Evolutionary conservation across 2,797 vertebrate species (phyloP).

Genomic region (Peromyscus attwateri): DNA sequence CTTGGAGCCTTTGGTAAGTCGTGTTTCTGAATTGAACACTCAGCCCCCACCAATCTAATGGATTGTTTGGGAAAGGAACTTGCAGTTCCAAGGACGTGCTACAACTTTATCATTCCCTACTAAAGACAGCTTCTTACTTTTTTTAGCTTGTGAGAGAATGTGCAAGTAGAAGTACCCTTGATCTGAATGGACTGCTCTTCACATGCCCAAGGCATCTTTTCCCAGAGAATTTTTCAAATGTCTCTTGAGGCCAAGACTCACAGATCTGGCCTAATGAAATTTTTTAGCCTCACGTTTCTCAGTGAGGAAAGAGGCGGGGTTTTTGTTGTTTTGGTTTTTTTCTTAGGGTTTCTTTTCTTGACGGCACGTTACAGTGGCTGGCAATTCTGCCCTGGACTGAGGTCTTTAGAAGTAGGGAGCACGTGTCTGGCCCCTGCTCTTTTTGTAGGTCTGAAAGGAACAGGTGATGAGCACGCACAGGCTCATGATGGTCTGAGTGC

Average conservation of each 20-base stretch:
- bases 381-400: neutral
- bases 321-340: neutral
- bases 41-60: neutral
- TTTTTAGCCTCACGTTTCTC: neutral
- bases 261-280: neutral
- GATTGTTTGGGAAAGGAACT: neutral
- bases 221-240: neutral
- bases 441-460: neutral
- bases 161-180: neutral
- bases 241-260: neutral
- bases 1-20: neutral
- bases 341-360: neutral
- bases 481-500: neutral
- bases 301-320: neutral
- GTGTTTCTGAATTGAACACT: conserved; percentile 13
- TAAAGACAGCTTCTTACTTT: neutral
- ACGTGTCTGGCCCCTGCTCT: neutral
- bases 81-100: neutral
- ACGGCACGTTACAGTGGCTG: neutral
- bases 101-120: neutral
- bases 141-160: neutral
- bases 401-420: neutral
- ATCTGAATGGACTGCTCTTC: conserved; percentile 1
- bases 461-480: neutral
- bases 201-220: neutral